Percentiles rank a stretch among this genome's conserved stretches.
Conservation (phyloP, 2,797 vertebrate genomes). For the Numenius phaeopus region DNA sequence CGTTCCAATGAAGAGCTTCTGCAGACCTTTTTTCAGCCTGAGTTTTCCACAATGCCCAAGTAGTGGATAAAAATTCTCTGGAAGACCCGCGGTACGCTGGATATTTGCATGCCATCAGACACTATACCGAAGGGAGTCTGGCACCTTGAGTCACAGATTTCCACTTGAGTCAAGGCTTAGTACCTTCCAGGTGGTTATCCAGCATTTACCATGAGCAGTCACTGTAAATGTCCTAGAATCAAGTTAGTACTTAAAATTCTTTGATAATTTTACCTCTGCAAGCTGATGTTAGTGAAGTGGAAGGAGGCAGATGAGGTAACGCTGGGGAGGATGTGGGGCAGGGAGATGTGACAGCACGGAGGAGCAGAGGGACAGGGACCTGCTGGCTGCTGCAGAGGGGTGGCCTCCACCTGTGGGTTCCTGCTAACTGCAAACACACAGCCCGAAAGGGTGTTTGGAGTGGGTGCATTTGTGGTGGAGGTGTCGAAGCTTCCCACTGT, state of each 20-base stretch:
- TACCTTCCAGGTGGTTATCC: not conserved
- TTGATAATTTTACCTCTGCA: not conserved
- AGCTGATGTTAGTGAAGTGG: not conserved
- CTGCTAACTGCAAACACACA: rapidly evolving
- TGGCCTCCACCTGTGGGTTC: not conserved
- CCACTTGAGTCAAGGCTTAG: not conserved
- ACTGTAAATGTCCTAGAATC: not conserved
- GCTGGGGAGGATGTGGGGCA: rapidly evolving
- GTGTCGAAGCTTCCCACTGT: rapidly evolving
- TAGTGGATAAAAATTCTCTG: not conserved
- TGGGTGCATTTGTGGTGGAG: not conserved
- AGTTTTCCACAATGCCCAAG: not conserved
- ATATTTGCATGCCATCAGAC: not conserved
- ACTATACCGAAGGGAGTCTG: not conserved
- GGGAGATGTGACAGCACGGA: not conserved
- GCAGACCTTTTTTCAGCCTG: not conserved
- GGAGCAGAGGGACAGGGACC: not conserved
- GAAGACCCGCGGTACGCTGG: not conserved
- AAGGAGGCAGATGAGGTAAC: not conserved
- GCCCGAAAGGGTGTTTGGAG: rapidly evolving
- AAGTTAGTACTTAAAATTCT: not conserved
- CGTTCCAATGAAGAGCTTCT: not conserved
- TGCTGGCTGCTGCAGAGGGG: rapidly evolving
- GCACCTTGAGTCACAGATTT: not conserved
- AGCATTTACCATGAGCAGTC: not conserved